Evolutionary conservation across 1,140 invertebrate genomes (phyloP).

Genomic region (Neotoxoptera formosana): DNA sequence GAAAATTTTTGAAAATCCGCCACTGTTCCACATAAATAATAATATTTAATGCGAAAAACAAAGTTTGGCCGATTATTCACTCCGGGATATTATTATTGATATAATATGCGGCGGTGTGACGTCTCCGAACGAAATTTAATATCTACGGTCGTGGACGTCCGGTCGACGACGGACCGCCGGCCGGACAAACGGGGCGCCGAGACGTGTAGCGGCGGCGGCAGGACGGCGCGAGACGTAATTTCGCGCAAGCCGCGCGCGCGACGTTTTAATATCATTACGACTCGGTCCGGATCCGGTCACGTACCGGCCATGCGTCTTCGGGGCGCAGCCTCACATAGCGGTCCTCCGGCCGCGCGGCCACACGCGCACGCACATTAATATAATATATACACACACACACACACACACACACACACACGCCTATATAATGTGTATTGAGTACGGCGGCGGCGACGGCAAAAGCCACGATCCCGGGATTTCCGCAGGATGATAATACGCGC

Average conservation of each 20-base stretch:
- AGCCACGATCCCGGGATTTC: constrained; percentile 17
- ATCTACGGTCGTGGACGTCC: background rate
- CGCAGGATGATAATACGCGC: background rate
- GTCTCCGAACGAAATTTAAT: background rate
- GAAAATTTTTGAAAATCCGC: too few relatives aligned
- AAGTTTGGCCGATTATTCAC: background rate
- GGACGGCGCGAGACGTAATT: background rate
- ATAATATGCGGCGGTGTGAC: background rate
- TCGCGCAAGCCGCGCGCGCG: background rate
- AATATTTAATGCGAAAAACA: background rate
- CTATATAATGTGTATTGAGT: background rate
- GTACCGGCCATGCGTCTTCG: constrained; percentile 16
- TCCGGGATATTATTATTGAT: background rate
- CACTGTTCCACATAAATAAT: too few relatives aligned
- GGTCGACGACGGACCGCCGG: background rate
- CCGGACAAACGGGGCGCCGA: too few relatives aligned
- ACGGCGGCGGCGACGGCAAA: background rate
- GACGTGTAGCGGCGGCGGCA: background rate
- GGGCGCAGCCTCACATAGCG: background rate
- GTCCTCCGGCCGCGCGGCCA: background rate
- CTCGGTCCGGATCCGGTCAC: constrained; percentile 10
- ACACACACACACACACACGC: background rate
- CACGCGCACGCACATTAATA: background rate
- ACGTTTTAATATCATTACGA: background rate
- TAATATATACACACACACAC: background rate